Percentiles rank a stretch among this genome's conserved stretches.
Conservation (phyloP, 2,113 vertebrate species). For the Myotis lucifugus region DNA sequence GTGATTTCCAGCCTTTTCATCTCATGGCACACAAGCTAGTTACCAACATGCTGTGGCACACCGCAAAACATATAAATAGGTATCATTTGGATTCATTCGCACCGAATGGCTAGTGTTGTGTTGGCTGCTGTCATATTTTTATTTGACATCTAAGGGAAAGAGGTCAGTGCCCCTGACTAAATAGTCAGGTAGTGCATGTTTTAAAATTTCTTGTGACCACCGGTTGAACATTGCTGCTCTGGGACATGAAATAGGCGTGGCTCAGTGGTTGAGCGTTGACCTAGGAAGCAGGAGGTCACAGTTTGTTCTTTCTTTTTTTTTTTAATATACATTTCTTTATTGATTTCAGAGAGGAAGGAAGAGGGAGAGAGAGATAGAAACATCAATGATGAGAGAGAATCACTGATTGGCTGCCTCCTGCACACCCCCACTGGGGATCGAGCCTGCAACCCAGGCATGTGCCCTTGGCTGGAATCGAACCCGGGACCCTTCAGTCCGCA, state of each 20-base stretch:
- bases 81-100: not conserved
- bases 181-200: not conserved
- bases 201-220: not conserved
- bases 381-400: too few relatives aligned
- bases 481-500: too few relatives aligned
- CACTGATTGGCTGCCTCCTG: too few relatives aligned
- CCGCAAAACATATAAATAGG: not conserved
- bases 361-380: too few relatives aligned
- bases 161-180: not conserved
- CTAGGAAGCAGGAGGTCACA: too few relatives aligned
- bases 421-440: too few relatives aligned
- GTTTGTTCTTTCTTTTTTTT: too few relatives aligned
- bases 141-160: not conserved
- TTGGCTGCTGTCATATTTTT: not conserved
- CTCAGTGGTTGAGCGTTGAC: too few relatives aligned
- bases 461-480: too few relatives aligned
- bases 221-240: not conserved
- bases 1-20: not conserved
- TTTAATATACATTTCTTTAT: too few relatives aligned
- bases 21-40: not conserved
- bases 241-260: not conserved
- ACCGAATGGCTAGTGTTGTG: not conserved
- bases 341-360: too few relatives aligned
- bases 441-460: too few relatives aligned
- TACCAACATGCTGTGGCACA: not conserved